Base-by-base conservation (phyloP, 2,113 vertebrate species). In the Oriolus oriolus region DNA sequence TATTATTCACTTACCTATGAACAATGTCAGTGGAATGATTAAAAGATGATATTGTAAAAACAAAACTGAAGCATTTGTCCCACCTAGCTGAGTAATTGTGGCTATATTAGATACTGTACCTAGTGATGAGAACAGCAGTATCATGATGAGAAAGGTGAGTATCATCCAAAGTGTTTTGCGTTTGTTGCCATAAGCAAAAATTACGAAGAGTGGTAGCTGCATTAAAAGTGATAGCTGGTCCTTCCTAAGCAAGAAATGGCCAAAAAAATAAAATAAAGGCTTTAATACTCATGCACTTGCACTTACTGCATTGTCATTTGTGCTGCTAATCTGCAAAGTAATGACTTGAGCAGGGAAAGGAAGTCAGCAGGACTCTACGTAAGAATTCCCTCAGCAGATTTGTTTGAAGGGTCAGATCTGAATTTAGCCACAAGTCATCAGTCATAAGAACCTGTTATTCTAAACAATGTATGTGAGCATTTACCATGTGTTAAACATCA, bases 161-260 rank as follows among this genome's bases (percentile, higher is more conserved):
- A 97, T 99, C 99, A 21, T 99, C 99, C 91, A 97, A 97, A 86
- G 98, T 88, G 44, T 99, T 99, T 93, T 99, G 99, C 33, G 95
- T 96, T 96, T 99, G 99, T 88, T 99, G 99, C 99, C 99, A 99
- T 80, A 98, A 97, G 76, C 99, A 99, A 97, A 99, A 99, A 97
- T 99, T 99, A 96, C 98, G 99, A 54, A 99, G 98, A 2, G 99
- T 99, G 16, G 98, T 98, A 89, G 99, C 99, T 60, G 99, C 99
- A 41, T 99, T 99, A 95, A 99, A 99, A 97, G 97, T 99, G 94
- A 99, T 98, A 64, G 98, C 96, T 80, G 99, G 99, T 91, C 99
- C 99, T 97, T 99, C 99, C 99, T 99, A 85, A 87, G 85, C 21
- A 96, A 89, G n/a, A 96, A 89, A 95, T 47, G 37, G 59, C 28